A percentile compares a stretch with the other conserved stretches of the same genome.
phyloP scores from a whole-genome alignment of 2,113 vertebrate genomes.

The Hippocampus comes region DNA sequence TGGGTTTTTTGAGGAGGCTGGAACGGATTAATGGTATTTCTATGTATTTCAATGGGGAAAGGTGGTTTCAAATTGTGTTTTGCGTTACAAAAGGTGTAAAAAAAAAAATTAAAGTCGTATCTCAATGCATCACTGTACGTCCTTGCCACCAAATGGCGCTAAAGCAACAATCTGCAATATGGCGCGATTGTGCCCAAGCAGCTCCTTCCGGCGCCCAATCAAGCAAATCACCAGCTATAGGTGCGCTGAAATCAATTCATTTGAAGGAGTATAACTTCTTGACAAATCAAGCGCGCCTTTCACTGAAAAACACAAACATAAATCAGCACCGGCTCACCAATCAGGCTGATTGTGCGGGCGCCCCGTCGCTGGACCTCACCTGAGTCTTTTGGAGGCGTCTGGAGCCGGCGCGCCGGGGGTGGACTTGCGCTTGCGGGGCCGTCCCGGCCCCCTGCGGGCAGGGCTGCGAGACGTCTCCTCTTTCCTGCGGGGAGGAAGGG shows the following conservation, averaged over 20 bases:
- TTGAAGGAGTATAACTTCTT: conserved; percentile 67
- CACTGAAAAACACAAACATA: conserved; percentile 66
- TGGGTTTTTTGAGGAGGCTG: no score
- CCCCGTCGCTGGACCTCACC: conserved; percentile 73
- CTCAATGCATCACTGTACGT: no score
- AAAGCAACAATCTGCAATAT: background rate
- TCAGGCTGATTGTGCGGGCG: conserved; percentile 65
- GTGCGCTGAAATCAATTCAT: conserved; percentile 66
- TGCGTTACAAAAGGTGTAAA: no score
- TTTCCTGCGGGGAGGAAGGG: conserved; percentile 73
- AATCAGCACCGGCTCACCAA: conserved; percentile 66
- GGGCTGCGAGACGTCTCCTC: conserved; percentile 90
- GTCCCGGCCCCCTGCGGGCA: conserved; percentile 86
- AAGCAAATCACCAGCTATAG: conserved; percentile 68
- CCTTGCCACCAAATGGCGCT: no score
- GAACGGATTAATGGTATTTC: no score
- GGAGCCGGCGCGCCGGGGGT: conserved; percentile 64
- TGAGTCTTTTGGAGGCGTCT: conserved; percentile 79
- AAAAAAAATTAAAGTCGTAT: no score
- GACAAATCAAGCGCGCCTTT: conserved; percentile 68
- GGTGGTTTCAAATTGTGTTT: no score
- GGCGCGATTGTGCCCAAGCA: conserved; percentile 4
- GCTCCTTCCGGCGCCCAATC: conserved; percentile 61
- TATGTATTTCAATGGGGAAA: no score
- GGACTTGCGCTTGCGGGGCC: conserved; percentile 87